A percentile compares a stretch with the other conserved stretches of the same genome.
Conservation (phyloP, 2,113 vertebrate species). For the Laterallus jamaicensis region DNA sequence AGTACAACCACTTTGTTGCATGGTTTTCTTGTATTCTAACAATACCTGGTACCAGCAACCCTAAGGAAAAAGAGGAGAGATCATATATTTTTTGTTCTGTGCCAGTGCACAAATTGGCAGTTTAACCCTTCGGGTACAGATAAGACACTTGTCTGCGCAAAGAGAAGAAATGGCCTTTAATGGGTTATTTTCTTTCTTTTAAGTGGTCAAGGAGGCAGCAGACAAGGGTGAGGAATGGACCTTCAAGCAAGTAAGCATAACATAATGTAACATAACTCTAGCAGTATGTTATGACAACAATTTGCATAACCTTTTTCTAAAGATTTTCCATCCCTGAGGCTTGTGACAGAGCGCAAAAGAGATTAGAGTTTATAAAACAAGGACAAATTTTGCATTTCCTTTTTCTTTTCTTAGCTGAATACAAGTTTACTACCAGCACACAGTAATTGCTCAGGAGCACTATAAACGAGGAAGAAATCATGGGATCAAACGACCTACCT, state of each 20-base stretch:
- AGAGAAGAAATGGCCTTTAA: neutral
- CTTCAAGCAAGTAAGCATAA: neutral
- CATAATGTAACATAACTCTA: rapidly evolving
- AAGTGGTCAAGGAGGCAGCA: neutral
- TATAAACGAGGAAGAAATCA: neutral
- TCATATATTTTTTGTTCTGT: neutral
- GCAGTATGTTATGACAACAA: neutral
- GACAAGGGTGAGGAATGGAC: neutral
- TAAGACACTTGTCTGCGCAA: neutral
- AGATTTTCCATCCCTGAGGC: neutral
- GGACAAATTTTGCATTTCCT: neutral
- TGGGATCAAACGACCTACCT: neutral
- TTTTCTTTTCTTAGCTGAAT: neutral
- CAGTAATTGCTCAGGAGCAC: neutral
- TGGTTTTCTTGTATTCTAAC: neutral
- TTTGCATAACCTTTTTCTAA: neutral
- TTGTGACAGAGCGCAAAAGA: neutral
- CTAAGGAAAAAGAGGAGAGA: neutral
- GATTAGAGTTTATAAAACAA: neutral
- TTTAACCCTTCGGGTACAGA: too few species aligned
- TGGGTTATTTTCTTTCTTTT: neutral
- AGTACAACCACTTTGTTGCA: rapidly evolving
- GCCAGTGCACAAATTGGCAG: neutral
- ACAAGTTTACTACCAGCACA: neutral
- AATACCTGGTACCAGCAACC: neutral